Conservation (phyloP, 1,140 invertebrate species). For the Rhynchophorus ferrugineus region DNA sequence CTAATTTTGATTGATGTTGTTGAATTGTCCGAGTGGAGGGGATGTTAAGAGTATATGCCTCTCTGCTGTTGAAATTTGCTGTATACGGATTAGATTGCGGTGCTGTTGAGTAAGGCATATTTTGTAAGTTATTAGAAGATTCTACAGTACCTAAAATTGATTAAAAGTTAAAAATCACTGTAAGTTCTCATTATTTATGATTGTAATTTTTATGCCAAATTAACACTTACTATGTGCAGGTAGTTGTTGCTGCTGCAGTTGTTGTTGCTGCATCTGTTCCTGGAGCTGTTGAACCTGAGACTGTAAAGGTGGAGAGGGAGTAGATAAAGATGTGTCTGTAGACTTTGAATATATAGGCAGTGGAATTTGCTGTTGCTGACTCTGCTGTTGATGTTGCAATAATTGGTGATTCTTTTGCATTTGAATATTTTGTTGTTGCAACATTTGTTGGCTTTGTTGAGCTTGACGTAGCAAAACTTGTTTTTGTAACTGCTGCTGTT, state of each 20-base stretch:
- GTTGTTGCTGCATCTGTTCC: conserved; percentile 10
- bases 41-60: conserved; percentile 23
- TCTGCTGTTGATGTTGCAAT: conserved; percentile 9
- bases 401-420: not conserved
- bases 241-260: conserved; percentile 1
- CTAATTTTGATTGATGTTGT: conserved; percentile 28
- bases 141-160: not conserved
- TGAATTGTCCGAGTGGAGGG: conserved; percentile 7
- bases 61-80: conserved; percentile 6
- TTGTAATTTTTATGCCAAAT: not conserved
- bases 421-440: conserved; percentile 1
- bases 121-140: not conserved
- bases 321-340: not conserved
- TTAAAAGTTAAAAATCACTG: not conserved
- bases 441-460: not conserved
- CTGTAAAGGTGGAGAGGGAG: not conserved
- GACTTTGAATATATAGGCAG: not conserved
- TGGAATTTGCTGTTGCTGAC: conserved; percentile 4
- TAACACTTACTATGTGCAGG: not conserved
- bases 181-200: not conserved
- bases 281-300: conserved; percentile 1
- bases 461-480: conserved; percentile 3
- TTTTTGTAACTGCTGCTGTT: conserved; percentile 1
- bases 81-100: conserved; percentile 1
- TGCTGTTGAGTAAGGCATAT: conserved; percentile 8